Percentiles rank a stretch among this genome's conserved stretches.
phyloP scores from a whole-genome alignment of 1,140 invertebrate genomes.

The Rhagoletis zephyria region DNA sequence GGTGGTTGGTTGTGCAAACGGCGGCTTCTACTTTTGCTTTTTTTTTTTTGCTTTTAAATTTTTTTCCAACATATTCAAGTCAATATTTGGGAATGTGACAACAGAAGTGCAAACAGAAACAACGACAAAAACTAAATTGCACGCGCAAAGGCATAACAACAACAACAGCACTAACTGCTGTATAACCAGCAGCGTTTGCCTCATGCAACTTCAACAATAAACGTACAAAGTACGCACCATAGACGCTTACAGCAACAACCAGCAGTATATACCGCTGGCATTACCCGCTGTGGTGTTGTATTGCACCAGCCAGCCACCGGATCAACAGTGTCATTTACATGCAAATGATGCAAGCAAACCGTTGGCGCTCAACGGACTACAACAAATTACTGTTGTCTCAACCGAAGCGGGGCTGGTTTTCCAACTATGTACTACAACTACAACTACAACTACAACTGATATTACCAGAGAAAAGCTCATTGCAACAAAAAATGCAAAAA shows the following conservation, averaged over 20 bases:
- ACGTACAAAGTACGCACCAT: neutral
- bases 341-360: conserved; percentile 40
- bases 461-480: neutral
- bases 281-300: conserved; percentile 2
- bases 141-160: neutral
- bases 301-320: neutral
- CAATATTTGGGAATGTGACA: conserved; percentile 33
- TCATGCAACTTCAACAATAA: neutral
- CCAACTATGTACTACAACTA: neutral
- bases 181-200: neutral
- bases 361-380: neutral
- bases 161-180: neutral
- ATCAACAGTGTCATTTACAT: conserved; percentile 52
- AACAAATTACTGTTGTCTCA: neutral
- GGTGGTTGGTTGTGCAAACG: neutral
- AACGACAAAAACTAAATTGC: neutral
- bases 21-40: neutral
- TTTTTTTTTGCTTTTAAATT: neutral
- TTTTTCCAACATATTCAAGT: neutral
- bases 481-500: neutral
- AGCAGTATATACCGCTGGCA: neutral
- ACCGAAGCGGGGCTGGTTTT: neutral
- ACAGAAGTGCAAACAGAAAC: conserved; percentile 9
- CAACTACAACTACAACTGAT: neutral
- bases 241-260: neutral